These are phyloP conservation scores for Scaptomyza polygonia DNA, from an alignment of 2,888 invertebrate species.

Conservation along the genomic window DNA sequence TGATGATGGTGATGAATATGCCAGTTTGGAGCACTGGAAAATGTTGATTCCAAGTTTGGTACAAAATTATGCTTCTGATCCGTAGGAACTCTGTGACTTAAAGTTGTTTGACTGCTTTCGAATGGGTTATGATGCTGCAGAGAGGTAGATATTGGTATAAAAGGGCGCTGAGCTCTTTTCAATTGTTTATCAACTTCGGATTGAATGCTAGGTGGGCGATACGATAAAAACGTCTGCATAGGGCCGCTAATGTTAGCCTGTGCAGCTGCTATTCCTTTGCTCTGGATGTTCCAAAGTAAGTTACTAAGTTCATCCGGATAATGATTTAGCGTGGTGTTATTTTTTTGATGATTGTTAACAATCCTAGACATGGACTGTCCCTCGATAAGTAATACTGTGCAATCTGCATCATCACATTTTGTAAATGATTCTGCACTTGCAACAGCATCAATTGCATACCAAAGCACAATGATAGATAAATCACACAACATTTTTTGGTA, in stretches of 20 bases:
- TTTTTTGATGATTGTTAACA: constrained; percentile 9
- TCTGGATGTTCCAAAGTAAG: neutral
- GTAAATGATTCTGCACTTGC: neutral
- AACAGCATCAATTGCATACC: neutral
- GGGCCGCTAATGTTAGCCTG: neutral
- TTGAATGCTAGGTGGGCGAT: neutral
- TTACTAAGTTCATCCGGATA: neutral
- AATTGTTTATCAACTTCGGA: neutral
- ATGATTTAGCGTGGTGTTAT: neutral
- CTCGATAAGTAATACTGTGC: neutral
- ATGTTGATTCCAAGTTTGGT: neutral
- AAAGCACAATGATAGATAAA: constrained; percentile 4
- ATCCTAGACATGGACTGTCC: constrained; percentile 20
- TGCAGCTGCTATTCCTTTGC: neutral
- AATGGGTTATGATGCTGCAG: neutral
- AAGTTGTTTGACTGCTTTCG: neutral
- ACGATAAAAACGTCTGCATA: neutral
- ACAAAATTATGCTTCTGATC: neutral
- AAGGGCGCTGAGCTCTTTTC: too few species aligned
- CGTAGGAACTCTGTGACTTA: neutral
- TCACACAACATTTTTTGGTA: constrained; percentile 10
- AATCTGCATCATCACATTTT: neutral
- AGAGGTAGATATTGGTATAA: neutral
- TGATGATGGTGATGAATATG: constrained; percentile 34
- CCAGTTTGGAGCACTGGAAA: neutral